A percentile compares a stretch with the other conserved stretches of the same genome.
phyloP scores from a whole-genome alignment of 2,888 invertebrate genomes.

The Synanthedon andrenaeformis region DNA sequence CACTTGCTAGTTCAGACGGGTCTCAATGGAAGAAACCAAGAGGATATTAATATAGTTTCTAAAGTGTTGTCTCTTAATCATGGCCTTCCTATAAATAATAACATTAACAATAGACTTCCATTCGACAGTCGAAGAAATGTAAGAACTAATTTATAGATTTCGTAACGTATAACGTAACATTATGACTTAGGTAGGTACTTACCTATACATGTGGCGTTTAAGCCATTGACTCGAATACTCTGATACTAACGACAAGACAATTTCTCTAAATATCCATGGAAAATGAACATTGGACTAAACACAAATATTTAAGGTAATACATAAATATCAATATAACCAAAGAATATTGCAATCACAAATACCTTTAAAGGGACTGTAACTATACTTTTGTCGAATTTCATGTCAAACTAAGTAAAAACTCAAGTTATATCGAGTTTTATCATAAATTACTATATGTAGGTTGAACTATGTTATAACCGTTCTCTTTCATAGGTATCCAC shows the following conservation, averaged over 20 bases:
- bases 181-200: too few species aligned
- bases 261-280: too few species aligned
- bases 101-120: constrained; percentile 46
- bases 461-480: constrained; percentile 4
- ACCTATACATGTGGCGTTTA: too few species aligned
- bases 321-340: neutral
- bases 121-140: constrained; percentile 55
- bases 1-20: constrained; percentile 76
- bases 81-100: constrained; percentile 67
- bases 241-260: too few species aligned
- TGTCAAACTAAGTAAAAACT: too few species aligned
- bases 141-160: constrained; percentile 14
- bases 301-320: neutral
- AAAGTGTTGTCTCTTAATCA: constrained; percentile 86
- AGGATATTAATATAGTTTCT: constrained; percentile 84
- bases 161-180: too few species aligned
- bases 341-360: neutral
- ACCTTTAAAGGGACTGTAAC: neutral
- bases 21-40: constrained; percentile 72
- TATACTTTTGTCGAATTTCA: too few species aligned
- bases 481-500: too few species aligned
- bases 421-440: neutral
- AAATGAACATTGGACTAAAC: too few species aligned
- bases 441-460: constrained; percentile 7
- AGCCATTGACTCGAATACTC: too few species aligned